Base-by-base conservation (phyloP, 2,888 invertebrate species). In the Pilophorus perplexus region DNA sequence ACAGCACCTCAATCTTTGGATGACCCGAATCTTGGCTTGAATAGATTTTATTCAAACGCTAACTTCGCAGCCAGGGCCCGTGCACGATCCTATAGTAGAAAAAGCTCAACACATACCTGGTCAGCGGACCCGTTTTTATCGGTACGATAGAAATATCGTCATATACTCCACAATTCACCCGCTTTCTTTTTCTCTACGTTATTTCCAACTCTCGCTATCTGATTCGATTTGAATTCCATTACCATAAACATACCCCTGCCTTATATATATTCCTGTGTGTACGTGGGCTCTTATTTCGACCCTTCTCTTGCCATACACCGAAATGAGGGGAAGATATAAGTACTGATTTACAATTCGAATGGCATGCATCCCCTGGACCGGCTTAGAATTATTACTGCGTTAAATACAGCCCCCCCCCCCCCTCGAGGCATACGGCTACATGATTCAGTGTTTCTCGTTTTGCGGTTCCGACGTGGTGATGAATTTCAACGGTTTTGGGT, bases 141-240 rank as follows among this genome's bases (percentile, higher is more conserved):
- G n/a, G n/a, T n/a, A n/a, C n/a, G n/a, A n/a, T n/a, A n/a, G n/a
- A n/a, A n/a, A n/a, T n/a, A n/a, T n/a, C n/a, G n/a, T n/a, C n/a
- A n/a, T n/a, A n/a, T n/a, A n/a, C n/a, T n/a, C n/a, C n/a, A n/a
- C n/a, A n/a, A n/a, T n/a, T n/a, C n/a, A n/a, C n/a, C n/a, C n/a
- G n/a, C n/a, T n/a, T n/a, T n/a, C 46, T 20, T 48, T 44, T 27
- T 25, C 44, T 42, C 10, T 22, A n/a, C 48, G 44, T 25, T 33
- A 44, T 48, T 22, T 46, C 37, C 48, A 10, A 6, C 28, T 27
- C 16, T 28, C n/a, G 62, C 28, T 48, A 62, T 62, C 62, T 62
- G 62, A 62, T 62, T 62, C 62, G 46, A 62, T 62, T 62, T 62
- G 62, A 62, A 62, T 62, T 23, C 46, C 62, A 62, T 62, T 48